Evolutionary conservation across 2,113 vertebrate species (phyloP).

Genomic region (Proteles cristata): DNA sequence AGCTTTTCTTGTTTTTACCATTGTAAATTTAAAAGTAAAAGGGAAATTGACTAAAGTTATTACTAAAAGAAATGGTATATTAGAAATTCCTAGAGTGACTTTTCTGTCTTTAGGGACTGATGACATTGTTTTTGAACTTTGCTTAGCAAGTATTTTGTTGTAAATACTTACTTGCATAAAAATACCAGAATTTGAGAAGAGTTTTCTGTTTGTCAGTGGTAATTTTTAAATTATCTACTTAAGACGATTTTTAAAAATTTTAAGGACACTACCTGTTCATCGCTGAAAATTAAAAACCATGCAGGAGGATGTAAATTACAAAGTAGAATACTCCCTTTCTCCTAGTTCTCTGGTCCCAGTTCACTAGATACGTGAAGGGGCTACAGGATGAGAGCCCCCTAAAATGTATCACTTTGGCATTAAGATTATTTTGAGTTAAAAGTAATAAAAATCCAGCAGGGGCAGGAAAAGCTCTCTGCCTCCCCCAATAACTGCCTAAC

Average conservation of each 20-base stretch:
- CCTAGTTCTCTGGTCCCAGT: neutral
- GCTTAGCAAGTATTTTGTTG: conserved; percentile 14
- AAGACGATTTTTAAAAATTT: conserved; percentile 26
- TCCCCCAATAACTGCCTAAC: neutral
- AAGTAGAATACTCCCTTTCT: neutral
- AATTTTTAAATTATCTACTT: neutral
- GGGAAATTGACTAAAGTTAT: neutral
- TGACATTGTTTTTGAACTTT: conserved; percentile 36
- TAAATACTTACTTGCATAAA: conserved; percentile 28
- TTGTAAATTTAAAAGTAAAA: neutral
- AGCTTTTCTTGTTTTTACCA: neutral
- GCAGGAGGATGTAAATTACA: neutral
- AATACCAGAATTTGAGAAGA: neutral
- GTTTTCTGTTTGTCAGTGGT: conserved; percentile 21
- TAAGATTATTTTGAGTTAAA: neutral
- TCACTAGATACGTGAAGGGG: neutral
- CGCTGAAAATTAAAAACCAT: conserved; percentile 28
- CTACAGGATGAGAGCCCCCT: neutral
- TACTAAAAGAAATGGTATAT: neutral
- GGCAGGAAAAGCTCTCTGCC: neutral
- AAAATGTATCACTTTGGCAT: neutral
- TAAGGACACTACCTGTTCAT: neutral
- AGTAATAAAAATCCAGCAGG: neutral
- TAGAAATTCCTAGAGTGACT: neutral
- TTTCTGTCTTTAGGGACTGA: neutral